Base-by-base conservation (phyloP, 1,140 invertebrate species). In the Drosophila micromelanica region DNA sequence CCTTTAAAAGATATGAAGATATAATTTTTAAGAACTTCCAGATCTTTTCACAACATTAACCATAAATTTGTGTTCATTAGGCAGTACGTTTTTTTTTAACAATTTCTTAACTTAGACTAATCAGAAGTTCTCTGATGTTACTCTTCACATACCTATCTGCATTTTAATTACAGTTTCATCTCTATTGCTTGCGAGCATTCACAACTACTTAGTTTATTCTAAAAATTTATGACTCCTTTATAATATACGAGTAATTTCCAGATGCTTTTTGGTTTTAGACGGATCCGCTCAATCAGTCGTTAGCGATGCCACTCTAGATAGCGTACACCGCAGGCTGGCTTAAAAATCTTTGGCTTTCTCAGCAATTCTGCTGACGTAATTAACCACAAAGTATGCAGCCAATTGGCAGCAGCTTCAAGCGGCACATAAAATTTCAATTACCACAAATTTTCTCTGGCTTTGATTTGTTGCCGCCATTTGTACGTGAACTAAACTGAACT, bases 371-470 rank as follows among this genome's bases (percentile, higher is more conserved):
- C 43, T 69, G 56, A 73, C 64, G 64, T 73, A 73, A 73, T 78
- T 78, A 78, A 73, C 77, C 76, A 75, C 63, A 78, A 73, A 67
- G 76, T 73, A 64, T 64, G 63, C 62, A 55, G 49, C 43, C 76
- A 68, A 78, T 73, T 78, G 74, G 76, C 76, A 78, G 60, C 65
- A 65, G 71, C 51, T 76, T 70, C 75, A 60, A 78, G 72, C 62
- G 76, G 75, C 76, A 78, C 62, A 78, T 78, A 78, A 78, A 78
- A 78, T 78, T 78, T 78, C 76, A 78, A 78, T 78, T 78, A 78
- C 76, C 76, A 78, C 76, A 78, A 78, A 78, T 78, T 78, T 69
- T 73, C 59, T 54, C 57, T 37, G 9, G 71, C 71, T 78, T 78
- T 78, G 76, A 78, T 78, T 78, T 78, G 76, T 78, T 63, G 57